These are phyloP conservation scores for Trichonephila clavata DNA, from an alignment of 1,140 invertebrate species.

Conservation along the genomic window DNA sequence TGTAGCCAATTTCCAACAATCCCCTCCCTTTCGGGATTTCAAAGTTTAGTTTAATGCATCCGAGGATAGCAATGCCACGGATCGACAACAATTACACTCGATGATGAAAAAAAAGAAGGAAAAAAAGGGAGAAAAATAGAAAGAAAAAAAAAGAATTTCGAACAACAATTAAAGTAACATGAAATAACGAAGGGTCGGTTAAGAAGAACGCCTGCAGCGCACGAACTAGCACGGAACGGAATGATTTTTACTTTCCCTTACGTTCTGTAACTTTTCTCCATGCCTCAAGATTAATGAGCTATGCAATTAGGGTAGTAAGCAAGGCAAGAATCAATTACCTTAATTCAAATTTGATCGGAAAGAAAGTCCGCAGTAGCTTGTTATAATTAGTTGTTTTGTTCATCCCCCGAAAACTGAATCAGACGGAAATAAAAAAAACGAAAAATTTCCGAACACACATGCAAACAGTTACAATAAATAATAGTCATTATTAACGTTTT, in stretches of 20 bases:
- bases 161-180: constrained; percentile 73
- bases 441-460: background rate
- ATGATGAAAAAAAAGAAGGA: background rate
- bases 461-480: constrained; percentile 2
- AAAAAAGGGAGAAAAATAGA: background rate
- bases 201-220: constrained; percentile 23
- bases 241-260: constrained; percentile 31
- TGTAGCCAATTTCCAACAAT: constrained; percentile 25
- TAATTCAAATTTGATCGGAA: constrained; percentile 76
- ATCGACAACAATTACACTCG: constrained; percentile 41
- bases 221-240: constrained; percentile 24
- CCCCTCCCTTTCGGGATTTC: constrained; percentile 24
- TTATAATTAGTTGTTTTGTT: constrained; percentile 75
- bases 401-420: constrained; percentile 18
- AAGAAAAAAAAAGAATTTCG: constrained; percentile 25
- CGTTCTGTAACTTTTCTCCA: background rate
- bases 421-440: background rate
- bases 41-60: constrained; percentile 34
- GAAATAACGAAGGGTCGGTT: constrained; percentile 42
- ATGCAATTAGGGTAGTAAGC: constrained; percentile 75
- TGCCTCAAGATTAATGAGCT: constrained; percentile 70
- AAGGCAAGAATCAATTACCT: constrained; percentile 73
- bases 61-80: background rate
- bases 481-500: constrained; percentile 29
- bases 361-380: constrained; percentile 67